Evolutionary conservation across 2,888 invertebrate species (phyloP).

Genomic region (Ennomos quercinarius): DNA sequence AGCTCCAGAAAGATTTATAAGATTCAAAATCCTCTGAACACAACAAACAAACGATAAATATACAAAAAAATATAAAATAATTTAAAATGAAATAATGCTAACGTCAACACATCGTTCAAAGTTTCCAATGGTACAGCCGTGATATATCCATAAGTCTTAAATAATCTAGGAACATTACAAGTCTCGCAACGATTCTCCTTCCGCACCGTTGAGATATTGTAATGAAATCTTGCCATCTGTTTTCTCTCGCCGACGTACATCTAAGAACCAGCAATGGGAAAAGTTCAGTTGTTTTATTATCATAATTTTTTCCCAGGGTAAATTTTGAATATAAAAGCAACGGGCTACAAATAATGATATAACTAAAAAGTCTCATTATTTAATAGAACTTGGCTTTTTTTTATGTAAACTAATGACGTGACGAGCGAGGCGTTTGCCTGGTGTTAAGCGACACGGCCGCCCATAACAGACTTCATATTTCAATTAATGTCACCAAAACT

Average conservation of each 20-base stretch:
- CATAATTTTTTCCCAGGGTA: not conserved
- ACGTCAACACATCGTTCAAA: conserved; percentile 37
- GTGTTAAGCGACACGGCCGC: too few relatives aligned
- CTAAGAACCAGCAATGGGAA: conserved; percentile 8
- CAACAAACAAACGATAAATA: too few relatives aligned
- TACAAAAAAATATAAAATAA: conserved; percentile 3
- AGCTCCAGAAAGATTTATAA: too few relatives aligned
- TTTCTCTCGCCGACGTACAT: conserved; percentile 70
- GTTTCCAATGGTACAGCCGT: conserved; percentile 54
- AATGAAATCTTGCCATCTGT: conserved; percentile 82
- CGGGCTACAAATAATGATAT: too few relatives aligned
- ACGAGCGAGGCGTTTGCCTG: too few relatives aligned
- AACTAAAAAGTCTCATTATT: too few relatives aligned
- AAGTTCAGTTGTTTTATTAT: conserved; percentile 6
- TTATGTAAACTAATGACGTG: too few relatives aligned
- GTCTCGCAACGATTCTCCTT: conserved; percentile 71
- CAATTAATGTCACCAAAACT: too few relatives aligned
- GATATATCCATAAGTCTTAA: conserved; percentile 65
- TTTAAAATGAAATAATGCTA: conserved; percentile 15
- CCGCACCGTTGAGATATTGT: conserved; percentile 76
- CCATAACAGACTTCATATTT: too few relatives aligned
- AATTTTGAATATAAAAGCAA: not conserved
- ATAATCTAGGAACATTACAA: conserved; percentile 72
- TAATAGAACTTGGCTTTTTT: too few relatives aligned
- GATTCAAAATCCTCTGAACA: too few relatives aligned